Base-by-base conservation (phyloP, 2,113 vertebrate species). In the Spizaetus ornatus region DNA sequence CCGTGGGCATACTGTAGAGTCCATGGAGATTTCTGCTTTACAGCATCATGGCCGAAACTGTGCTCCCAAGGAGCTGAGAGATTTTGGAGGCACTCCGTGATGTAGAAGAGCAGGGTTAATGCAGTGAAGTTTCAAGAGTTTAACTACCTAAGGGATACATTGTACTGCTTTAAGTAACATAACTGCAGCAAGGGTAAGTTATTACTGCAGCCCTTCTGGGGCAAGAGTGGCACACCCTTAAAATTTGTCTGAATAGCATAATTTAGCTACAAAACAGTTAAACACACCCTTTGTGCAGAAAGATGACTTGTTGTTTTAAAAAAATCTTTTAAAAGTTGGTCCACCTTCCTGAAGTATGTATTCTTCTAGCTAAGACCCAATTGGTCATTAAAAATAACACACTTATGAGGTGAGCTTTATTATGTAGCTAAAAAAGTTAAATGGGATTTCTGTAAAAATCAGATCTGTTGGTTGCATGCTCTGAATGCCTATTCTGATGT, bases 381-480 rank as follows among this genome's bases (percentile, higher is more conserved):
- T 8, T 62, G 53, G 86, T 50, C 45, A 89, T 85, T 79, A 87
- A 92, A 94, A 92, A 90, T 59, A 90, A 71, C 26, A 34, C 2
- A 2, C 8, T 88, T 87, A 43, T 17, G 9, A 84, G 48, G 27
- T 86, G 69, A 79, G 61, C 6, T 67, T 84, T 65, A 43, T 91
- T 86, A 83, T 43, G 36, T 31, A 93, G 79, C 70, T 88, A 53
- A 77, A 93, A 73, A 66, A 5, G 20, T 91, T 84, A 80, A 82
- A 83, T 21, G 55, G 38, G 11, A 29, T 94, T 91, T 93, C 66
- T 94, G 66, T 73, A 85, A 82, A 97, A 94, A 94, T 83, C 66
- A 74, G 52, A 69, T 77, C 42, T 88, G 72, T 90, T 65, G 65
- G 82, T 26, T 95, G 69, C 31, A 50, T 16, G 13, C 19, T 63